A percentile compares a stretch with the other conserved stretches of the same genome.
Conservation (phyloP, 2,888 invertebrate species). For the Palloptera scutellata region DNA sequence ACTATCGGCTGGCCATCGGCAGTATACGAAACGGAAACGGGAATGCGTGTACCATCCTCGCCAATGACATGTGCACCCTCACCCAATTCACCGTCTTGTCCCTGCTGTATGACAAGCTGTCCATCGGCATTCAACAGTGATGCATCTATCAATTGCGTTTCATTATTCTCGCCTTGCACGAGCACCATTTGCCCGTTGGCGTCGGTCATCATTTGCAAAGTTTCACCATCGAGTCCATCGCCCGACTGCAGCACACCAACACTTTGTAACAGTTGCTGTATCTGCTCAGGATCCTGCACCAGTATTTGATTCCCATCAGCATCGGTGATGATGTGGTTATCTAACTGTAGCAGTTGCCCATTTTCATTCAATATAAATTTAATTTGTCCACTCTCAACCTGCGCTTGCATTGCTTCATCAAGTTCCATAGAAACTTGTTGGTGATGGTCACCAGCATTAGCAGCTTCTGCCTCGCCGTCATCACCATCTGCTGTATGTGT, state of each 20-base stretch:
- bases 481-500: conserved; percentile 6
- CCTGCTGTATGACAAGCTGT: conserved; percentile 63
- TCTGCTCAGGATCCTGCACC: conserved; percentile 64
- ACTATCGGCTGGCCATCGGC: conserved; percentile 62
- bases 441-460: conserved; percentile 41
- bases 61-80: conserved; percentile 63
- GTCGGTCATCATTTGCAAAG: conserved; percentile 64
- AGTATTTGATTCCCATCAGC: conserved; percentile 65
- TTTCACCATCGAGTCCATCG: conserved; percentile 63
- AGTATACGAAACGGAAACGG: conserved; percentile 64
- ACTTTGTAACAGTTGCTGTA: conserved; percentile 63
- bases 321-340: conserved; percentile 64
- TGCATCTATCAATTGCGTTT: conserved; percentile 64
- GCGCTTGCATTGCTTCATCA: conserved; percentile 64
- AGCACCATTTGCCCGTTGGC: conserved; percentile 64
- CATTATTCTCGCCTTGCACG: conserved; percentile 64
- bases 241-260: conserved; percentile 64
- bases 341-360: conserved; percentile 62
- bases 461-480: conserved; percentile 26
- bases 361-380: conserved; percentile 65
- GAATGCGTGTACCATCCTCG: conserved; percentile 64
- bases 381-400: conserved; percentile 64
- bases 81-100: conserved; percentile 59
- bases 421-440: conserved; percentile 64
- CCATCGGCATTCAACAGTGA: conserved; percentile 64